These are phyloP conservation scores for Chrysemys picta DNA, from an alignment of 2,113 vertebrate species.

Conservation along the genomic window DNA sequence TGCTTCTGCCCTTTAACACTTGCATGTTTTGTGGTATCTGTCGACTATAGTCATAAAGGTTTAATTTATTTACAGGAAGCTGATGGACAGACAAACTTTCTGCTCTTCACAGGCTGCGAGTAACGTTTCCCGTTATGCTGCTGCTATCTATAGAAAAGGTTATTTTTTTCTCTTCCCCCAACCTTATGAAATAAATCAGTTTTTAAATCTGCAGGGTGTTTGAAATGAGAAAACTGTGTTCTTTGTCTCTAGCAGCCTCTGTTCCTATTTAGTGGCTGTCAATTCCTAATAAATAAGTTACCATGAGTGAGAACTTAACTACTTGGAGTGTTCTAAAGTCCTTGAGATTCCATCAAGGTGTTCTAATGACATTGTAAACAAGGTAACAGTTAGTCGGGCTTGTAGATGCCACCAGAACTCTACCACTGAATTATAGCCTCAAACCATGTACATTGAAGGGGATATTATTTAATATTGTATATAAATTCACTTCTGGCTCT, in stretches of 20 bases:
- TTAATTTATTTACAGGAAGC: slow-evolving; percentile 83
- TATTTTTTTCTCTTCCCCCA: background rate
- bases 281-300: background rate
- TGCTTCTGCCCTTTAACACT: background rate
- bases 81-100: slow-evolving; percentile 98
- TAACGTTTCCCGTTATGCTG: slow-evolving; percentile 93
- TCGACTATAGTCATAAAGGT: background rate
- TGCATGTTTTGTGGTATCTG: background rate
- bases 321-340: background rate
- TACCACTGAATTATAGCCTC: background rate
- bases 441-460: background rate
- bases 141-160: slow-evolving; percentile 96
- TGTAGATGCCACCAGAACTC: background rate
- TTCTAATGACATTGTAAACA: slow-evolving; percentile 2
- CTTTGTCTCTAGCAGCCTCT: background rate
- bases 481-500: background rate
- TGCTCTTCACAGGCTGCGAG: slow-evolving; percentile 94
- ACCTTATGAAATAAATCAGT: background rate
- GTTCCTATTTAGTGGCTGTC: background rate
- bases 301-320: background rate
- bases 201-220: background rate
- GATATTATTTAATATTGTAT: background rate
- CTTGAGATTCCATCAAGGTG: background rate
- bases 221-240: background rate
- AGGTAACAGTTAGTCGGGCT: background rate